phyloP scores from a whole-genome alignment of 1,140 invertebrate genomes.

The Drosophila rufa region DNA sequence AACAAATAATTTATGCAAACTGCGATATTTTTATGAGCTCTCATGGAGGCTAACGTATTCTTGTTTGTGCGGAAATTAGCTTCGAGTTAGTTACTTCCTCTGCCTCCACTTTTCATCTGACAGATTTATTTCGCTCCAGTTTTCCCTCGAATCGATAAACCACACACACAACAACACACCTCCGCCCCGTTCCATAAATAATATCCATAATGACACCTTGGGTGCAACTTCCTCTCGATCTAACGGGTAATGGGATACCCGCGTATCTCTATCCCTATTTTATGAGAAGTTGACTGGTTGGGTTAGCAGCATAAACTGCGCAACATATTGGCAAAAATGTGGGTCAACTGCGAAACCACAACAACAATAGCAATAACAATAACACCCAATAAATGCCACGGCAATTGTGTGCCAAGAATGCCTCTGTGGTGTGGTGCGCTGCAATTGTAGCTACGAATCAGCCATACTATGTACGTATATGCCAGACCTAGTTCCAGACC shows the following conservation, averaged over 20 bases:
- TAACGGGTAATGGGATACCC: not conserved
- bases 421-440: conserved; percentile 28
- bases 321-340: conserved; percentile 79
- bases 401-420: conserved; percentile 64
- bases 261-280: conserved; percentile 24
- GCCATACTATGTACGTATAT: conserved; percentile 9
- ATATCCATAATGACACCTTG: conserved; percentile 49
- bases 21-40: conserved; percentile 7
- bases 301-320: conserved; percentile 51
- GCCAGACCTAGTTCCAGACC: conserved; percentile 42
- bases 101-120: conserved; percentile 14
- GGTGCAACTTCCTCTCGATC: conserved; percentile 48
- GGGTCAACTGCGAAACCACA: conserved; percentile 72
- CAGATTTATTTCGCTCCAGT: conserved; percentile 25
- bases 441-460: conserved; percentile 64
- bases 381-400: conserved; percentile 75
- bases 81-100: conserved; percentile 10
- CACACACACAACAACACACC: conserved; percentile 5
- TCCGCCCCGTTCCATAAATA: conserved; percentile 24
- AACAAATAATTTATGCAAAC: conserved; percentile 32
- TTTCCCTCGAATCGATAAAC: conserved; percentile 39
- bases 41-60: not conserved
- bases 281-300: conserved; percentile 9
- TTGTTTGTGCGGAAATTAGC: conserved; percentile 30
- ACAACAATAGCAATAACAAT: conserved; percentile 55